phyloP scores from a whole-genome alignment of 2,113 vertebrate genomes.

The Glaucomys volans region DNA sequence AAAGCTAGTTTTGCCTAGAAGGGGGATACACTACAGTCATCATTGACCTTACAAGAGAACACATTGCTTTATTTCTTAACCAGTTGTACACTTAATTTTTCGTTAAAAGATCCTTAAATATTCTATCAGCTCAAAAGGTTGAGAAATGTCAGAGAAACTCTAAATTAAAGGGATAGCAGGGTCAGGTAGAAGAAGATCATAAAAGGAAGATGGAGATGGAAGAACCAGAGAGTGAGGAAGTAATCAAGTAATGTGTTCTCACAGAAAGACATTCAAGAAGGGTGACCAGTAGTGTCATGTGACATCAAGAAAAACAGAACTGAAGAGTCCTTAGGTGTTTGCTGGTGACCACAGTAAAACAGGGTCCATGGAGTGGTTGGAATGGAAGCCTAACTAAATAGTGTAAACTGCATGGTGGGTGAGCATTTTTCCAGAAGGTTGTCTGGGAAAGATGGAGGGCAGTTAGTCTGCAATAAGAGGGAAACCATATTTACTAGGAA shows the following conservation, averaged over 20 bases:
- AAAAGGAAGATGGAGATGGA: neutral
- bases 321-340: neutral
- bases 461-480: neutral
- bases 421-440: neutral
- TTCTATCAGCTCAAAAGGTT: neutral
- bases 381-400: neutral
- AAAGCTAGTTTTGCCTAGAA: neutral
- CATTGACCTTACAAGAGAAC: neutral
- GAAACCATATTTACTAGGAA: neutral
- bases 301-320: neutral
- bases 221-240: neutral
- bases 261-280: neutral
- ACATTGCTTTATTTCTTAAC: neutral
- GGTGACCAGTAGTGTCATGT: neutral
- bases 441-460: neutral
- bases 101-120: neutral
- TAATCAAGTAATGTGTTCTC: neutral
- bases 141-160: slow-evolving; percentile 50
- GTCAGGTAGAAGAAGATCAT: neutral
- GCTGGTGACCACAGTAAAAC: neutral
- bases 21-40: neutral
- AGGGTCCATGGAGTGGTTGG: neutral
- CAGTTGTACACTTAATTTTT: neutral
- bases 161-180: neutral
- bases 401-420: neutral